These are phyloP conservation scores for Burhinus bistriatus DNA, from an alignment of 2,113 vertebrate species.

Conservation along the genomic window DNA sequence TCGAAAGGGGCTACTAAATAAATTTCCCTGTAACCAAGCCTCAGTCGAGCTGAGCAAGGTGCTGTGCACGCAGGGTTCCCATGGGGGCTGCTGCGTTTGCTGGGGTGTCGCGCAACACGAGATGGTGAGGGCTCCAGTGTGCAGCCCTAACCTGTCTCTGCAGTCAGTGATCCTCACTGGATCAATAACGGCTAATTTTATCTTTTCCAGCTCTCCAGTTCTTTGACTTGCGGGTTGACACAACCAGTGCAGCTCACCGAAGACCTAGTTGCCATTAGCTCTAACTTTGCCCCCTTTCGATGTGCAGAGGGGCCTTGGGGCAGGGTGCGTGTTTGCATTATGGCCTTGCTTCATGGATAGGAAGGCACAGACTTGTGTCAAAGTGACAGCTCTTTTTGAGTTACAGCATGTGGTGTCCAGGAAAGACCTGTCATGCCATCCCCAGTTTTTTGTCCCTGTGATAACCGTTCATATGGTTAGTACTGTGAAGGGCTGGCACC, in stretches of 20 bases:
- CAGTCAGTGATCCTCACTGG: not conserved
- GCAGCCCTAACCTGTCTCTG: not conserved
- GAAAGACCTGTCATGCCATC: not conserved
- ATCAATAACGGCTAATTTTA: constrained; percentile 18
- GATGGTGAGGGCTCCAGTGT: not conserved
- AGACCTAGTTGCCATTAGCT: not conserved
- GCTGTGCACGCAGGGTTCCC: fast-evolving
- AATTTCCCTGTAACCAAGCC: not conserved
- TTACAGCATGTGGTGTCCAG: not conserved
- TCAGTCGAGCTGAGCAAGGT: not conserved
- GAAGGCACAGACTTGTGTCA: not conserved
- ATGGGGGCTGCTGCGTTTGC: not conserved
- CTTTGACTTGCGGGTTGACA: not conserved
- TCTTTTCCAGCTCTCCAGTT: not conserved
- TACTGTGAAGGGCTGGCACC: not conserved
- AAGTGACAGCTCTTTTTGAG: not conserved
- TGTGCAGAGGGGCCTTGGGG: not conserved
- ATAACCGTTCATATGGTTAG: not conserved
- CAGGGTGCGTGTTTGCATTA: not conserved
- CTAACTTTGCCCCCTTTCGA: not conserved
- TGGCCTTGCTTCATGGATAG: not conserved
- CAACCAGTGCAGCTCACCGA: not conserved
- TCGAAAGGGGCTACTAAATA: not conserved
- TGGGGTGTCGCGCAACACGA: not conserved
- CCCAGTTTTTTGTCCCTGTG: not conserved